phyloP scores from a whole-genome alignment of 2,113 vertebrate species.

The Apistogramma diplotaenia region DNA sequence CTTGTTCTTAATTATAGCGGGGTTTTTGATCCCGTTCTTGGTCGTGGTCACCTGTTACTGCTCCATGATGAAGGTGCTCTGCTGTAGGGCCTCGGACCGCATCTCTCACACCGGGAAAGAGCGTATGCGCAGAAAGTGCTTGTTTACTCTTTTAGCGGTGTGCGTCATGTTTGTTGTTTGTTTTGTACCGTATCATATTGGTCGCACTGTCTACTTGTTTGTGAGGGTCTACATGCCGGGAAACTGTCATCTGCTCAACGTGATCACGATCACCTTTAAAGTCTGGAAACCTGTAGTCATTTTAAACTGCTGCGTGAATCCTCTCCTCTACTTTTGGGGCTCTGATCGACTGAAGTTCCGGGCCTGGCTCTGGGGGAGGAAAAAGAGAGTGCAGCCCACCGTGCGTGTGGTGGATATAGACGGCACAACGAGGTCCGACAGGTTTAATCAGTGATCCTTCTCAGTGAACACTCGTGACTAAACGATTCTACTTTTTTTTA shows the following conservation, averaged over 20 bases:
- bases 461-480: neutral
- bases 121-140: constrained; percentile 43
- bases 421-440: neutral
- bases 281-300: constrained; percentile 65
- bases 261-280: constrained; percentile 49
- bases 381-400: constrained; percentile 5
- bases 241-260: constrained; percentile 48
- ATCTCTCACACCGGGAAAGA: neutral
- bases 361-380: constrained; percentile 33
- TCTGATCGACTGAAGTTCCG: neutral
- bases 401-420: constrained; percentile 1
- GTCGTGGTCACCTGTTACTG: constrained; percentile 55
- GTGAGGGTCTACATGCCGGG: constrained; percentile 17
- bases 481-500: too few species aligned
- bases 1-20: constrained; percentile 33
- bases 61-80: constrained; percentile 56
- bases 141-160: constrained; percentile 43
- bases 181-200: constrained; percentile 67
- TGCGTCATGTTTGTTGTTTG: constrained; percentile 60
- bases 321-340: constrained; percentile 63
- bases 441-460: neutral
- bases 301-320: constrained; percentile 67
- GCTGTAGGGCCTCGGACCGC: neutral
- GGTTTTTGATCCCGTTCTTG: constrained; percentile 64
- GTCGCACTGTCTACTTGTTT: constrained; percentile 39